These are phyloP conservation scores for Pangasianodon gigas DNA, from an alignment of 2,113 vertebrate species.

Conservation along the genomic window DNA sequence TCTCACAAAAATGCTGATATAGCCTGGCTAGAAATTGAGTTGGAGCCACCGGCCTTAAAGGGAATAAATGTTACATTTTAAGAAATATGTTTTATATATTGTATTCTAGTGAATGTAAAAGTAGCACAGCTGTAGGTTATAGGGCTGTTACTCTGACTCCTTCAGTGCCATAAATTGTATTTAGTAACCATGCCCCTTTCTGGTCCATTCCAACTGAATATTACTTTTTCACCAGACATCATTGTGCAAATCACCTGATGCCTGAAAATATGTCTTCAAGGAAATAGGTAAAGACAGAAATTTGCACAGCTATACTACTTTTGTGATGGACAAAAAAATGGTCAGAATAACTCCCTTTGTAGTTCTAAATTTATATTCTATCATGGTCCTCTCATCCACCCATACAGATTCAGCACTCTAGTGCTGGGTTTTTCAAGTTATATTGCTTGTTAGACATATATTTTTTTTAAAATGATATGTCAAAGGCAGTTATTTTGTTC, in stretches of 20 bases:
- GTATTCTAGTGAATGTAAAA: neutral
- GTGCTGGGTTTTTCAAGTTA: neutral
- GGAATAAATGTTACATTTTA: neutral
- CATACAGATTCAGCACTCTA: neutral
- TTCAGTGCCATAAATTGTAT: neutral
- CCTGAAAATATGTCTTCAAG: neutral
- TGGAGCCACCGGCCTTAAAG: neutral
- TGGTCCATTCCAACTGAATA: neutral
- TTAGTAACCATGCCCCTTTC: neutral
- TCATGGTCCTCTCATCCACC: neutral
- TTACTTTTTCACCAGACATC: neutral
- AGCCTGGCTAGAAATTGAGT: neutral
- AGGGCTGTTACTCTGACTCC: neutral
- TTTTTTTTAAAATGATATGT: neutral
- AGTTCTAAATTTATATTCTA: neutral
- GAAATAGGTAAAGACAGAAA: neutral
- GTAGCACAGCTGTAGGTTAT: neutral
- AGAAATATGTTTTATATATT: neutral
- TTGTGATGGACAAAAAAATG: neutral
- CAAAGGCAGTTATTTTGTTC: neutral
- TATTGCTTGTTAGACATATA: neutral
- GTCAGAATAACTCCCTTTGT: neutral
- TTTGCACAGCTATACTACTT: neutral
- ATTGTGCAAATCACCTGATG: neutral
- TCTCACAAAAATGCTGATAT: neutral